Evolutionary conservation across 2,888 invertebrate genomes (phyloP).

Genomic region (Bugula neritina): DNA sequence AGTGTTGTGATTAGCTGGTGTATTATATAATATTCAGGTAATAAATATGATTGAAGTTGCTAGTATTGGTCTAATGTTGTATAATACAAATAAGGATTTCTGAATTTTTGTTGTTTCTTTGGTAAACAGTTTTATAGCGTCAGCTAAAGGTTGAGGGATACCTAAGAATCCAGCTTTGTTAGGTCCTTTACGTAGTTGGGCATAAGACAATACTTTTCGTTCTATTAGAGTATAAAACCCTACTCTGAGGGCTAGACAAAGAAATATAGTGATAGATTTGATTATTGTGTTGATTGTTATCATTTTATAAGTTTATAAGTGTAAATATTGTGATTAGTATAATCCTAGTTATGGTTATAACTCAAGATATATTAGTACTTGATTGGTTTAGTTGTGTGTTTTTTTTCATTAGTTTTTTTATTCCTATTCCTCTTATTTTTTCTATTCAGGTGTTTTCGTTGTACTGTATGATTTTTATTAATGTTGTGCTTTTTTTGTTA

Average conservation of each 20-base stretch:
- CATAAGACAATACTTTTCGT: constrained; percentile 60
- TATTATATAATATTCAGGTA: constrained; percentile 61
- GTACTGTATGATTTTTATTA: constrained; percentile 17
- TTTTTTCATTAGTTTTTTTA: not conserved
- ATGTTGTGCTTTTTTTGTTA: not conserved
- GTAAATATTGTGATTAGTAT: not conserved
- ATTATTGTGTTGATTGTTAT: too few species aligned
- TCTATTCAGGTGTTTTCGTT: constrained; percentile 3
- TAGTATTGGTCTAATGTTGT: constrained; percentile 61
- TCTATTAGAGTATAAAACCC: not conserved
- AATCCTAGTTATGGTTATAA: not conserved
- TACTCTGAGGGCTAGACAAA: not conserved
- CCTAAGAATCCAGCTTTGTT: constrained; percentile 65
- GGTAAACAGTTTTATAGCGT: constrained; percentile 67
- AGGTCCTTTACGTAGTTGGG: constrained; percentile 69
- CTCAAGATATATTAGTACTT: not conserved
- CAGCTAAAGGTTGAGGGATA: constrained; percentile 66
- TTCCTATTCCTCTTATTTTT: constrained; percentile 1
- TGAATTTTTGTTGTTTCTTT: constrained; percentile 57
- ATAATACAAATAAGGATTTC: constrained; percentile 61
- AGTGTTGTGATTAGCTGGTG: constrained; percentile 58
- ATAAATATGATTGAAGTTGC: constrained; percentile 61
- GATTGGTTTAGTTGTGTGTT: not conserved
- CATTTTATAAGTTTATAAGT: not conserved
- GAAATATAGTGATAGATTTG: not conserved